phyloP scores from a whole-genome alignment of 2,113 vertebrate species.

The Mohoua ochrocephala region DNA sequence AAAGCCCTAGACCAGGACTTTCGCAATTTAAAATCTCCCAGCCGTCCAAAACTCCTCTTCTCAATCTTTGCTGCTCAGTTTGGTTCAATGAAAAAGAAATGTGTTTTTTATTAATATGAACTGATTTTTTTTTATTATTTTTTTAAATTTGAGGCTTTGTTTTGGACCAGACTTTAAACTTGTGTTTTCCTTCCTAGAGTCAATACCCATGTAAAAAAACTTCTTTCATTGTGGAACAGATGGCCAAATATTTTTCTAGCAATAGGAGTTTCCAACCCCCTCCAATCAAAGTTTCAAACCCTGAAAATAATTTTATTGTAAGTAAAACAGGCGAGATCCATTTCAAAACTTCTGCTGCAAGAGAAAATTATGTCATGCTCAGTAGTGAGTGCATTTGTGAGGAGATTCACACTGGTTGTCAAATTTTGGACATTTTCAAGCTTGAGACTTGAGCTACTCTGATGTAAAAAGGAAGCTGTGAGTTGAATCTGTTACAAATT shows the following conservation, averaged over 20 bases:
- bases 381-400: neutral
- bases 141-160: neutral
- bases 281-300: neutral
- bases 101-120: rapidly evolving
- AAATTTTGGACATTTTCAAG: neutral
- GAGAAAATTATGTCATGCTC: neutral
- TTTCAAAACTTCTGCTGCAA: neutral
- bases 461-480: neutral
- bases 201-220: neutral
- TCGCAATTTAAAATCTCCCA: neutral
- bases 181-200: neutral
- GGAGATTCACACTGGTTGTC: neutral
- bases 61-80: neutral
- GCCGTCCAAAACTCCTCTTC: neutral
- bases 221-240: neutral
- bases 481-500: neutral
- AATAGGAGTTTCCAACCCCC: neutral
- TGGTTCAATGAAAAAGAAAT: neutral
- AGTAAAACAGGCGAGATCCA: neutral
- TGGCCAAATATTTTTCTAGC: neutral
- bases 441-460: neutral
- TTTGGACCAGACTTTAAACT: neutral
- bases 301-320: neutral
- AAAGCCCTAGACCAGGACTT: neutral
- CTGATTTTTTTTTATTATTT: neutral